A percentile compares a stretch with the other conserved stretches of the same genome.
Evolutionary conservation across 1,140 invertebrate species (phyloP).

Genomic region (Trichomalopsis sarcophagae): DNA sequence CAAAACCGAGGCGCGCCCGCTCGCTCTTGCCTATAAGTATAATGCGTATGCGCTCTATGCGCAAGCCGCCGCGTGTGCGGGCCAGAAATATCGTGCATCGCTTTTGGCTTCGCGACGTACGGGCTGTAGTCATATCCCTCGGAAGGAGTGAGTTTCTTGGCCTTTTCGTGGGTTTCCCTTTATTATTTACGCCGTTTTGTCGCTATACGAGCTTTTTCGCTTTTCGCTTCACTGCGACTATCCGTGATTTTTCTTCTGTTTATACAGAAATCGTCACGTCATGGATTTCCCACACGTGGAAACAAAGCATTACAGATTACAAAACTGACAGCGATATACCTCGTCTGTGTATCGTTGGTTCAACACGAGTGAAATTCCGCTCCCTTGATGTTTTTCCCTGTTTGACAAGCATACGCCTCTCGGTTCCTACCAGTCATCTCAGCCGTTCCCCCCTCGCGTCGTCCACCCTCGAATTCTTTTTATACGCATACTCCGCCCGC

Average conservation of each 20-base stretch:
- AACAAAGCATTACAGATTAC: neutral
- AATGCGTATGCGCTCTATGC: neutral
- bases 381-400: conserved; percentile 21
- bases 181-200: neutral
- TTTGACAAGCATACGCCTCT: neutral
- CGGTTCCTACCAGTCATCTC: conserved; percentile 18
- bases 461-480: conserved; percentile 14
- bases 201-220: too few species aligned
- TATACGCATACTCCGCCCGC: neutral
- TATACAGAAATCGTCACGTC: too few species aligned
- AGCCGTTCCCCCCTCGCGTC: neutral
- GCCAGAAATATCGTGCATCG: conserved; percentile 27
- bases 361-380: conserved; percentile 14
- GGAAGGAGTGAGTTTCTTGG: neutral
- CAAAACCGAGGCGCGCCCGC: neutral
- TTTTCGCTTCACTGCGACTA: too few species aligned
- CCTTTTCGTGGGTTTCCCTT: neutral
- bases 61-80: neutral
- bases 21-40: too few species aligned
- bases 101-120: neutral
- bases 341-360: neutral
- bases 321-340: neutral
- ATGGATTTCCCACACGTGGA: too few species aligned
- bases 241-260: too few species aligned
- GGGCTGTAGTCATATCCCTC: neutral